Evolutionary conservation across 2,888 invertebrate genomes (phyloP), one percentile per base, ranked within the genome.

Genomic region (Iphiclides podalirius): DNA sequence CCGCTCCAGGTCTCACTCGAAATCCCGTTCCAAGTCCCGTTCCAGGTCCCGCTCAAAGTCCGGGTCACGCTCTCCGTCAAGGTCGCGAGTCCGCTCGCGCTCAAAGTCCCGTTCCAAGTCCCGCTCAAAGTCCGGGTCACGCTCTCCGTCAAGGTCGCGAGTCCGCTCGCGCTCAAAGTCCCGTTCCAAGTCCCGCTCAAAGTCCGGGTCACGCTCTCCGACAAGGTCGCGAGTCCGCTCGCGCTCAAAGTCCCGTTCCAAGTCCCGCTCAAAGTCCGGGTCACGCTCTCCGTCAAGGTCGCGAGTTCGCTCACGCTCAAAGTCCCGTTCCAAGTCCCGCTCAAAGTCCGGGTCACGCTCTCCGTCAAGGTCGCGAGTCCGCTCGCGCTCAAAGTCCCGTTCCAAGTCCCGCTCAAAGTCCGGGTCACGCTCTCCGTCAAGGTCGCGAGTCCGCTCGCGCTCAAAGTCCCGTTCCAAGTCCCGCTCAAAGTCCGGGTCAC

Each of bases 241-340:
- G 63, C 11, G 59, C 61, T 1, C 36, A 0, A 61, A 59, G 8
- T 58, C 61, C 1, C 36, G 58, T 4, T 61, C 63, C 26, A 59
- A 54, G 4, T 56, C 57, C 1, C 75, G 61, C 2, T 73, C 72
- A 1, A 59, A 67, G 0, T 76, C 78, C 0, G 59, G 70, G 1
- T 76, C 67, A 1, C 53, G 59, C n/a, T 67, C 64, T 1, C 35
- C 55, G n/a, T 58, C 61, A 0, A 66, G 64, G 1, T 76, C 75
- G 1, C 57, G 54, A 7, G 20, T 20, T 3, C 37, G 56, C 1
- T 1, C 49, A 63, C 53, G 53, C n/a, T 59, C 57, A 1, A 16
- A 31, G 13, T 57, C 70, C 0, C 54, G 64, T n/a, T 54, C 57
- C 0, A 46, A 60, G 33, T 72, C 70, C 0, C 53, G 59, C 0